A percentile compares a stretch with the other conserved stretches of the same genome.
Conservation (phyloP, 2,888 invertebrate species). For the Cerastoderma edule region DNA sequence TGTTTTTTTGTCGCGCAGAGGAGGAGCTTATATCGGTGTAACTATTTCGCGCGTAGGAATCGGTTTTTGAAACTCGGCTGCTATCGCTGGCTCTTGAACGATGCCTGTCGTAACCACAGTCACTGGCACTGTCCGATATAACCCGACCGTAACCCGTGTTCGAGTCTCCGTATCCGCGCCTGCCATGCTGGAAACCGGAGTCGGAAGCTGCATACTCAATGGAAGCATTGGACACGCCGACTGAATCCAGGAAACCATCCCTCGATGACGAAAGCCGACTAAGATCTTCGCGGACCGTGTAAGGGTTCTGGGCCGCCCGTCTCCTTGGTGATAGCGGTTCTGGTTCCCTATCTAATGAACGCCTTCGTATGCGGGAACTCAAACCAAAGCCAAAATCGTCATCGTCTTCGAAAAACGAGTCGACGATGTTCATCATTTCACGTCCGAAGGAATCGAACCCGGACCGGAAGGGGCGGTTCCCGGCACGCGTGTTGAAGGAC, state of each 20-base stretch:
- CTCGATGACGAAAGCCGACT: constrained; percentile 31
- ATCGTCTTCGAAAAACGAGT: constrained; percentile 51
- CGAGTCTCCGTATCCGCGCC: neutral
- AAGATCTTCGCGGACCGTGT: constrained; percentile 45
- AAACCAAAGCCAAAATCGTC: constrained; percentile 40
- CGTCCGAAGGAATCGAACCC: constrained; percentile 35
- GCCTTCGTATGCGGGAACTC: constrained; percentile 1
- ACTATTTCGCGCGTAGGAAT: constrained; percentile 5
- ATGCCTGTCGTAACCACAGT: constrained; percentile 34
- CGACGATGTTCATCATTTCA: constrained; percentile 48
- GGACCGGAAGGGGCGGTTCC: neutral
- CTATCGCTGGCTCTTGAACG: neutral
- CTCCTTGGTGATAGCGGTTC: neutral
- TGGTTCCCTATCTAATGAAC: neutral
- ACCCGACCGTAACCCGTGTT: neutral
- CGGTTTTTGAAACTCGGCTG: neutral
- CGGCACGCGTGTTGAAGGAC: neutral
- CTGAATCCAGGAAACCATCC: constrained; percentile 9
- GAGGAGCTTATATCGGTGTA: constrained; percentile 10
- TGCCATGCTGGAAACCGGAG: constrained; percentile 28
- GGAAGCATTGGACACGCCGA: neutral
- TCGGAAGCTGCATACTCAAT: constrained; percentile 49
- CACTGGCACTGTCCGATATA: constrained; percentile 45
- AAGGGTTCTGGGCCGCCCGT: constrained; percentile 38
- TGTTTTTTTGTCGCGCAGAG: neutral